Conservation (phyloP, 1,140 invertebrate species). For the Nephila pilipes region DNA sequence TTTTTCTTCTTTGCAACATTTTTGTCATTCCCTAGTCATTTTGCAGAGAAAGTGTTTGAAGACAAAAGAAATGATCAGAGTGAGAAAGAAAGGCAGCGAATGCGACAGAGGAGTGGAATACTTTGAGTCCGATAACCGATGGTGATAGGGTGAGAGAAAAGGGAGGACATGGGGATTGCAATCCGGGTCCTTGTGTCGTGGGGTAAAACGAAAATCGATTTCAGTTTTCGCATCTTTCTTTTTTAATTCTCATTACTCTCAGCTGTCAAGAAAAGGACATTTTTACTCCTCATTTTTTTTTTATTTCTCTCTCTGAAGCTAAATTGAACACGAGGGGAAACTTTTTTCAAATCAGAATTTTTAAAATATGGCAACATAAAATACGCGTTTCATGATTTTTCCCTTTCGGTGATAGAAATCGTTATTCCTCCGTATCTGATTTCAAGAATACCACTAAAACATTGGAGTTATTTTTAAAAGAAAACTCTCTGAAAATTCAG, state of each 20-base stretch:
- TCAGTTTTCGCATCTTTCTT: constrained; percentile 36
- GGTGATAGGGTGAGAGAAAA: neutral
- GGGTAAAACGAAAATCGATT: constrained; percentile 45
- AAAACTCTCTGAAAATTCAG: too few species aligned
- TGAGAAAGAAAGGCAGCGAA: neutral
- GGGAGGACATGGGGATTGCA: neutral
- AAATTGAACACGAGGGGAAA: neutral
- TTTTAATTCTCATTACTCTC: constrained; percentile 45
- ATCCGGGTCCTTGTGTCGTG: constrained; percentile 5
- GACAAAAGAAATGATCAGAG: constrained; percentile 49
- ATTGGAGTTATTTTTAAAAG: too few species aligned
- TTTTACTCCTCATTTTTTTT: neutral
- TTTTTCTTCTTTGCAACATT: neutral
- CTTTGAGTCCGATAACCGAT: constrained; percentile 33
- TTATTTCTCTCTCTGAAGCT: neutral
- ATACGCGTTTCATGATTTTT: neutral
- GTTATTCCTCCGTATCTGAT: too few species aligned
- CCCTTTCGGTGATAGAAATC: too few species aligned
- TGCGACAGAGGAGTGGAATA: neutral
- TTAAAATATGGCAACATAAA: constrained; percentile 18
- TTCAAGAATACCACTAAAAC: too few species aligned
- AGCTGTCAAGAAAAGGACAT: constrained; percentile 22
- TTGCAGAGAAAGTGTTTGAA: constrained; percentile 13
- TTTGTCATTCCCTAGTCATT: neutral
- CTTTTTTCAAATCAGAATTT: neutral